phyloP scores from a whole-genome alignment of 2,888 invertebrate genomes.

The Volucella zonaria region DNA sequence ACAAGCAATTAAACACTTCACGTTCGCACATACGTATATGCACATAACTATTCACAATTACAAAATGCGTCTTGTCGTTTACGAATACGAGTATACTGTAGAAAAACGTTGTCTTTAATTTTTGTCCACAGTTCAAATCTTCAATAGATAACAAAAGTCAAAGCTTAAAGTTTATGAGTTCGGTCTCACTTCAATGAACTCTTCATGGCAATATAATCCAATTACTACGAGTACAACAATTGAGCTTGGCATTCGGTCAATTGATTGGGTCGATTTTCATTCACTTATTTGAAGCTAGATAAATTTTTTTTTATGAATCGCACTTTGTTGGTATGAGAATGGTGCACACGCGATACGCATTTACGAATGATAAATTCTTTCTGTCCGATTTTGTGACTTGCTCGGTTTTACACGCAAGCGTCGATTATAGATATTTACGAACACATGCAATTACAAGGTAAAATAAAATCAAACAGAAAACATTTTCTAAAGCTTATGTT shows the following conservation, averaged over 20 bases:
- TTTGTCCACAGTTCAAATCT: constrained; percentile 46
- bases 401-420: constrained; percentile 34
- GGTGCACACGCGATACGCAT: constrained; percentile 69
- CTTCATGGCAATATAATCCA: constrained; percentile 70
- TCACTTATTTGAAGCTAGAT: constrained; percentile 69
- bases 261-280: constrained; percentile 71
- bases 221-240: constrained; percentile 67
- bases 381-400: background rate
- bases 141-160: constrained; percentile 45
- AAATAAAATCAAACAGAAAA: constrained; percentile 39
- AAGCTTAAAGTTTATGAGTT: constrained; percentile 66
- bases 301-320: constrained; percentile 46
- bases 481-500: no score
- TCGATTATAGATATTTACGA: constrained; percentile 3
- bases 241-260: constrained; percentile 72
- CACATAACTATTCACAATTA: background rate
- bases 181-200: constrained; percentile 73
- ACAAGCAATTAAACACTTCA: background rate
- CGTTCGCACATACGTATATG: background rate
- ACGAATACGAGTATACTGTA: background rate
- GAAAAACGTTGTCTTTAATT: constrained; percentile 11
- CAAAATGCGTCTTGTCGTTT: background rate
- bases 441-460: constrained; percentile 19
- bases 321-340: constrained; percentile 42
- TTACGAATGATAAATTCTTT: constrained; percentile 59